Evolutionary conservation across 2,797 vertebrate genomes (phyloP).

Genomic region (Salarias fasciatus): DNA sequence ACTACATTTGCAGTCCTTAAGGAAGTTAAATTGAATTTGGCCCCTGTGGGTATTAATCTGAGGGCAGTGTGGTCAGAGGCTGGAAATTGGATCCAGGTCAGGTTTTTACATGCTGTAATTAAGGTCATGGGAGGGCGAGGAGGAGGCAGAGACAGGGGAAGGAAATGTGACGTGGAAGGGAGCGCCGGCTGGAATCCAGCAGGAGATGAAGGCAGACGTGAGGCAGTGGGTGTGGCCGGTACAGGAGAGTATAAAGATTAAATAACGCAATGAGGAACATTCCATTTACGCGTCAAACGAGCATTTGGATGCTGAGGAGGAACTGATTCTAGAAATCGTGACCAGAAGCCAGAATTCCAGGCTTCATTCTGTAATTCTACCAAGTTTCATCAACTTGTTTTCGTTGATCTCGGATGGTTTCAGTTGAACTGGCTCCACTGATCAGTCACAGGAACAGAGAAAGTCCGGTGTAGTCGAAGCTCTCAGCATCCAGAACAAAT

Average conservation of each 20-base stretch:
- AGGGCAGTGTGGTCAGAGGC: slow-evolving; percentile 50
- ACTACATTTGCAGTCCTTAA: slow-evolving; percentile 41
- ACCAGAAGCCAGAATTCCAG: too few species aligned
- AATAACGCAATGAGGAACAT: too few species aligned
- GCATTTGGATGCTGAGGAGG: too few species aligned
- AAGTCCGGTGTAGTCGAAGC: too few species aligned
- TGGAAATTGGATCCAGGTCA: slow-evolving; percentile 76
- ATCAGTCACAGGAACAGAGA: too few species aligned
- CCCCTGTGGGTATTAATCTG: slow-evolving; percentile 68
- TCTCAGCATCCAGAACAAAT: too few species aligned
- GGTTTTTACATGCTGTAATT: slow-evolving; percentile 78
- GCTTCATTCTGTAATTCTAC: too few species aligned
- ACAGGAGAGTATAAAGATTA: background rate
- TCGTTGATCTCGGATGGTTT: too few species aligned
- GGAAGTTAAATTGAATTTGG: slow-evolving; percentile 70
- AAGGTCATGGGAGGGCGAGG: slow-evolving; percentile 51
- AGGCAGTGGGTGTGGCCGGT: background rate
- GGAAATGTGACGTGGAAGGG: slow-evolving; percentile 5
- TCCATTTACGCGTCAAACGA: too few species aligned
- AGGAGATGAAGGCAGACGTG: background rate
- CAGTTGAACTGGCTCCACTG: too few species aligned
- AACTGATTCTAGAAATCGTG: too few species aligned
- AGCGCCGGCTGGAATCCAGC: background rate
- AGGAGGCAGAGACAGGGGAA: slow-evolving; percentile 6
- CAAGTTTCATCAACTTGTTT: too few species aligned